phyloP scores from a whole-genome alignment of 2,797 vertebrate species.

The Chrysocyon brachyurus region DNA sequence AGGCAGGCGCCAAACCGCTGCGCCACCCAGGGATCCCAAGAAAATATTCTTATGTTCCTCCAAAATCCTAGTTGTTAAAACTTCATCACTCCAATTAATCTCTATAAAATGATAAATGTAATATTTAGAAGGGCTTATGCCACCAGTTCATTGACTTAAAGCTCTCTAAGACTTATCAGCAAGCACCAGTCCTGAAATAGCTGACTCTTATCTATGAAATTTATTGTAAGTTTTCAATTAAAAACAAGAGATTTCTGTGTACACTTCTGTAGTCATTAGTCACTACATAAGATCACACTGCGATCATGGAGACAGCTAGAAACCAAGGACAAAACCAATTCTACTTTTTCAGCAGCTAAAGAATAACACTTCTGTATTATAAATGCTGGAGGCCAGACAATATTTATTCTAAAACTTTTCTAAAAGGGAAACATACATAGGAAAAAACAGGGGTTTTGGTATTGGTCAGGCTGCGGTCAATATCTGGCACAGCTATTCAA shows the following conservation, averaged over 20 bases:
- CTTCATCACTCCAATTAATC: neutral
- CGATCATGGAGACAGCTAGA: neutral
- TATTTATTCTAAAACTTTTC: neutral
- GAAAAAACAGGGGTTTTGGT: neutral
- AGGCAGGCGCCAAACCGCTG: no score
- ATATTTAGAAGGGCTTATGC: neutral
- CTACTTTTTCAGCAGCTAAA: neutral
- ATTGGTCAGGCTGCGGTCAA: neutral
- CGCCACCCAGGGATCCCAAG: neutral
- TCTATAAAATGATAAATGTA: neutral
- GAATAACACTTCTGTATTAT: neutral
- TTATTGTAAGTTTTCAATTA: neutral
- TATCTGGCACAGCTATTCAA: neutral
- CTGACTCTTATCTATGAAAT: conserved; percentile 19
- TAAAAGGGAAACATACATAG: neutral
- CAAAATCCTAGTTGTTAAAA: neutral
- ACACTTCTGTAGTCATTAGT: neutral
- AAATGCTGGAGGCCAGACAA: neutral
- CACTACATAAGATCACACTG: neutral
- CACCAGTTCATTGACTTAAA: neutral
- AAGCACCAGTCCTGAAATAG: neutral
- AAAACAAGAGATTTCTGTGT: neutral
- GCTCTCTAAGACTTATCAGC: neutral
- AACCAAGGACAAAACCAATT: neutral
- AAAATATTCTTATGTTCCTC: neutral